Evolutionary conservation across 2,797 vertebrate genomes (phyloP).

Genomic region (Macropodus opercularis): DNA sequence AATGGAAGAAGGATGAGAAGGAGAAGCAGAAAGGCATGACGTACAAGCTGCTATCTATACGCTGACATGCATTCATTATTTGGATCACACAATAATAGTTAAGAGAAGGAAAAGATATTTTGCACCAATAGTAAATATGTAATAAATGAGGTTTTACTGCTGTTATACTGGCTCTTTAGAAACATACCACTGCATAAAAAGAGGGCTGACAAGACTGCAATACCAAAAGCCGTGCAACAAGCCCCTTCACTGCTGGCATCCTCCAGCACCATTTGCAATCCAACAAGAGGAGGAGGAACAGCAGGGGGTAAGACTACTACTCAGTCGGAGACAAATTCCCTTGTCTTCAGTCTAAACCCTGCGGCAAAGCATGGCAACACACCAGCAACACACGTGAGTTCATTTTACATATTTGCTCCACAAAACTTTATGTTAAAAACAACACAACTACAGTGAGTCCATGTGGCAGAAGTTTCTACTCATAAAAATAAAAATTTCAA

Average conservation of each 20-base stretch:
- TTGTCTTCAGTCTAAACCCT: slow-evolving; percentile 18
- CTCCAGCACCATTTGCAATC: slow-evolving; percentile 11
- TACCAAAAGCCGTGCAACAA: slow-evolving; percentile 11
- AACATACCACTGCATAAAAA: slow-evolving; percentile 2
- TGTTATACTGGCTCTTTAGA: neutral
- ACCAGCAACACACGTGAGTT: slow-evolving; percentile 4
- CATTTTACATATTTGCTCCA: slow-evolving; percentile 12
- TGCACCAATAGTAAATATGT: slow-evolving; percentile 5
- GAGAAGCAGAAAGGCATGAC: neutral
- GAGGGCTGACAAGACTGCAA: slow-evolving; percentile 5
- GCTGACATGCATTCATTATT: neutral
- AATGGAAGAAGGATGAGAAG: neutral
- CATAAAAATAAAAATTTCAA: no score
- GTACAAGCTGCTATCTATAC: neutral
- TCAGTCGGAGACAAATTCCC: slow-evolving; percentile 29
- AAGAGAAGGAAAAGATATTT: neutral
- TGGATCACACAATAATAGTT: neutral
- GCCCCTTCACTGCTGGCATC: slow-evolving; percentile 9
- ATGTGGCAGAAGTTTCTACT: no score
- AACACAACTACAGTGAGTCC: slow-evolving; percentile 4
- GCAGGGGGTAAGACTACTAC: slow-evolving; percentile 4
- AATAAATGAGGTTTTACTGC: neutral
- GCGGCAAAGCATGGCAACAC: slow-evolving; percentile 1
- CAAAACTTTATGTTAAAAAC: slow-evolving; percentile 19
- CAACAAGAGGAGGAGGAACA: slow-evolving; percentile 37